Evolutionary conservation across 92 coral and sea anemone species (phyloP), one percentile per base, ranked within the genome.

Genomic region (Hydrozoanthus gracilis): DNA sequence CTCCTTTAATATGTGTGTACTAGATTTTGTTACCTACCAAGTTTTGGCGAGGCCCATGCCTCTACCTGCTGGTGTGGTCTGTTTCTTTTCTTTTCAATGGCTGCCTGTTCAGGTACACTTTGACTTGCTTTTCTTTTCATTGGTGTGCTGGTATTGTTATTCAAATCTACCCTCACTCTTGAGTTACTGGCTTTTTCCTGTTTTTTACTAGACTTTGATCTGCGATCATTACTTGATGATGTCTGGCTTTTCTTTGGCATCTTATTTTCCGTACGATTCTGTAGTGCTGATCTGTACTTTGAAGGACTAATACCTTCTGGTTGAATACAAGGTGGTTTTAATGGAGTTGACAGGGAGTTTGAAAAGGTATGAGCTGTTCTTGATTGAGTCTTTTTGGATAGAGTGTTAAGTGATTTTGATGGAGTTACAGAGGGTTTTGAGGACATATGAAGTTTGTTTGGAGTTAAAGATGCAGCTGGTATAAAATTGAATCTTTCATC

Each of bases 91-190:
- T 75, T 79, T 2, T 86, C 78, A 48, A 91, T 92, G 35, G 39
- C 76, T 3, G 93, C 88, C 50, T 90, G 96, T 82, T 96, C 99
- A 51, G 98, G 95, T 9, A 96, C 75, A 73, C 99, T 94, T 49
- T 90, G 90, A 51, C 96, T 96, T 68, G 99, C 99, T 82, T 95
- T 96, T 60, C 99, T 83, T 52, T 96, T 96, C 11, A 70, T 65
- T n/a, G 92, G 85, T 20, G 84, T 73, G 48, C 76, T 73, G 45
- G 18, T 51, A 6, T 18, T 56, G 52, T 71, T 47, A 44, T 87
- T 77, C 4, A 83, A 13, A 79, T 85, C 74, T 46, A 68, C 73
- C 17, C 84, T 87, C 13, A 85, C 56, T 16, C 16, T 17, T 47
- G 82, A 50, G 8, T 54, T 76, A 5, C 15, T 50, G 45, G 77